phyloP scores from a whole-genome alignment of 2,888 invertebrate species.

The Tipula unca region DNA sequence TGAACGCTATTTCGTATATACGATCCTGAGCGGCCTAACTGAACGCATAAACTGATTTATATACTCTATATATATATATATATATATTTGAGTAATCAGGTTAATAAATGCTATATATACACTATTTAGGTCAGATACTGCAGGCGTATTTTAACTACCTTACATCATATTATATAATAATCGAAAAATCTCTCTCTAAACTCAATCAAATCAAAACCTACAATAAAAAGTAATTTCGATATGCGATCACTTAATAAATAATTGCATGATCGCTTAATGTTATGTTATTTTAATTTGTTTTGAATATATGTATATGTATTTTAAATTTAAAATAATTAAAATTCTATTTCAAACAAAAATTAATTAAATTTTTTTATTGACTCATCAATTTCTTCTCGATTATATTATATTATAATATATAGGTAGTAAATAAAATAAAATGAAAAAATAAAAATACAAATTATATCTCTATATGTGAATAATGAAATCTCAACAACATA shows the following conservation, averaged over 20 bases:
- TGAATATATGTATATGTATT: neutral
- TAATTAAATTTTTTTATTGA: slow-evolving; percentile 10
- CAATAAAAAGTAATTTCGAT: neutral
- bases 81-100: no score
- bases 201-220: neutral
- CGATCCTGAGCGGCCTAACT: no score
- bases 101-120: no score
- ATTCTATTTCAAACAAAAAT: slow-evolving; percentile 14
- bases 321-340: neutral
- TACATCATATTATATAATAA: no score
- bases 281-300: slow-evolving; percentile 8
- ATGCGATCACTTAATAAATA: neutral
- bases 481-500: slow-evolving; percentile 14
- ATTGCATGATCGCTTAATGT: slow-evolving; percentile 8
- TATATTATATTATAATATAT: neutral
- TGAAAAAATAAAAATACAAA: neutral
- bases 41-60: no score
- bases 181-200: neutral
- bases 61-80: no score
- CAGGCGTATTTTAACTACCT: no score
- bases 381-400: slow-evolving; percentile 8
- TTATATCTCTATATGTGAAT: neutral
- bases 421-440: neutral
- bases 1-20: no score
- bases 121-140: no score